Conservation (phyloP, 2,797 vertebrate species). For the Phyllotis vaccarum region DNA sequence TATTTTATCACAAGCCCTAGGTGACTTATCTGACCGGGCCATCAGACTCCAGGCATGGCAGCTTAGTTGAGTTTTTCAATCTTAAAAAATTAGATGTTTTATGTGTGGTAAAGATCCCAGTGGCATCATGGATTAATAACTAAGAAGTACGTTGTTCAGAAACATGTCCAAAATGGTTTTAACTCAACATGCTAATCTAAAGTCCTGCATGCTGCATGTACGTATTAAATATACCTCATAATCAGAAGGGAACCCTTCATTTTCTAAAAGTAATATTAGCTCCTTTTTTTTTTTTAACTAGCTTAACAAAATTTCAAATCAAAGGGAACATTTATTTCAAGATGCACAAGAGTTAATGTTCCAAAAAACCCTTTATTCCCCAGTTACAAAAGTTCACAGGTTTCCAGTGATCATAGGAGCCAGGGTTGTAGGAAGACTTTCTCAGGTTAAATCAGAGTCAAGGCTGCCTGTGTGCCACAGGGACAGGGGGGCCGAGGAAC, state of each 20-base stretch:
- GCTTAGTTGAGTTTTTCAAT: neutral
- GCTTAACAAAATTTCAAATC: neutral
- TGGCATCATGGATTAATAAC: neutral
- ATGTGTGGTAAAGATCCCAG: neutral
- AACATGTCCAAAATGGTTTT: neutral
- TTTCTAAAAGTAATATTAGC: neutral
- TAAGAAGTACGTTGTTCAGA: neutral
- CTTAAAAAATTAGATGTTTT: conserved; percentile 42
- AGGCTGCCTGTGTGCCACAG: neutral
- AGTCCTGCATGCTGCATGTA: neutral
- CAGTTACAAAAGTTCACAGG: neutral
- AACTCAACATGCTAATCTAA: neutral
- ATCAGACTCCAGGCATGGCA: neutral
- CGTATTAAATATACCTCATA: neutral
- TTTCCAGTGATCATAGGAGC: neutral
- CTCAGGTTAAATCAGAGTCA: conserved; percentile 25
- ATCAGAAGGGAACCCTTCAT: neutral
- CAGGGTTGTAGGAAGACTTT: neutral
- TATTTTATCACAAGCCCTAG: neutral
- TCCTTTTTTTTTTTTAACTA: neutral
- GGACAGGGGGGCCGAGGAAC: neutral
- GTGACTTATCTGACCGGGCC: neutral
- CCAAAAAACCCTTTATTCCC: neutral
- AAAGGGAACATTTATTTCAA: neutral
- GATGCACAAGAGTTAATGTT: conserved; percentile 22